Evolutionary conservation across 2,888 invertebrate genomes (phyloP).

Genomic region (Eupeodes latifasciatus): DNA sequence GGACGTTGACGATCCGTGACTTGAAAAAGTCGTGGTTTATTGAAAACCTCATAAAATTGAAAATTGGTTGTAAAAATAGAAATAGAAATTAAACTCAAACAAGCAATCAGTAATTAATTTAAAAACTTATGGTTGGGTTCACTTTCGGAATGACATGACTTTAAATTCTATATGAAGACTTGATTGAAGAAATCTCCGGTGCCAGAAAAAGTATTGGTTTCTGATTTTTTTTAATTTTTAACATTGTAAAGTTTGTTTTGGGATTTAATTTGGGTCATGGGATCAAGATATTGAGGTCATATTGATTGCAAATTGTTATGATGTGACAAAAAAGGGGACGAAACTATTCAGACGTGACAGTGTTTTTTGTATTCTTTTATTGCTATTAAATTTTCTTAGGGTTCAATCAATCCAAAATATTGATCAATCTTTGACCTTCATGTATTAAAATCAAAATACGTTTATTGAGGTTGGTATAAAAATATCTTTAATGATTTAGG

Average conservation of each 20-base stretch:
- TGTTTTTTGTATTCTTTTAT: no score
- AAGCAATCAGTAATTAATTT: conserved; percentile 72
- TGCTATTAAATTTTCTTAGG: neutral
- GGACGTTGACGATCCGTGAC: conserved; percentile 72
- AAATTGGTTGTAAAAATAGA: conserved; percentile 62
- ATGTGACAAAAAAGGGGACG: neutral
- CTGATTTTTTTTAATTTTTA: neutral
- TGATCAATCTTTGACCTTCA: neutral
- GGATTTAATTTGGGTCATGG: conserved; percentile 7
- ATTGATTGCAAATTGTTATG: conserved; percentile 29
- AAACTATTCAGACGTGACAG: neutral
- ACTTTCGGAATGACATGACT: neutral
- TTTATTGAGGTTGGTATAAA: no score
- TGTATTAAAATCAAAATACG: no score
- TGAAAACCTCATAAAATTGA: conserved; percentile 52
- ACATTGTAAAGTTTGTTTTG: conserved; percentile 15
- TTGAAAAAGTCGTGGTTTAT: conserved; percentile 66
- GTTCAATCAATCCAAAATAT: neutral
- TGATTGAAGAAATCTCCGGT: conserved; percentile 19
- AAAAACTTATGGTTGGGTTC: conserved; percentile 38
- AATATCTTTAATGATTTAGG: no score
- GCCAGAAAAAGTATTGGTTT: conserved; percentile 30
- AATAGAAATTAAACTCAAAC: conserved; percentile 50
- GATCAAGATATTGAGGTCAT: neutral
- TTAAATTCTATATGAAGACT: neutral